phyloP scores from a whole-genome alignment of 2,888 invertebrate species.

The Amiota minor region DNA sequence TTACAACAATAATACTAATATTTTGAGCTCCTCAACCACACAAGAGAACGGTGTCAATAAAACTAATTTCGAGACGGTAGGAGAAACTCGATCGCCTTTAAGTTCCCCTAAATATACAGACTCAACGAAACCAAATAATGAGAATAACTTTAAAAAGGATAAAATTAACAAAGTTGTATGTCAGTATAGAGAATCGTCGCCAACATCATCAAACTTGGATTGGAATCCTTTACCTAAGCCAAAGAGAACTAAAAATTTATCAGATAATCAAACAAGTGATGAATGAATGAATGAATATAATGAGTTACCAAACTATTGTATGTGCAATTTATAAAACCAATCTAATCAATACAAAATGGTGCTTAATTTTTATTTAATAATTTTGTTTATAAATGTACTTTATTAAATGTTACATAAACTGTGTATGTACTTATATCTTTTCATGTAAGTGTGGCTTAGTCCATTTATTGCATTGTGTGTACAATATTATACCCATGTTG shows the following conservation, averaged over 20 bases:
- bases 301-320: no score
- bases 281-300: no score
- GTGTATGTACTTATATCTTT: no score
- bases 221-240: constrained; percentile 74
- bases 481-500: no score
- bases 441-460: no score
- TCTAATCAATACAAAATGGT: no score
- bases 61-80: not conserved
- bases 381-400: no score
- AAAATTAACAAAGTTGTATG: constrained; percentile 64
- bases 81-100: constrained; percentile 28
- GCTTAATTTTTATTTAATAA: no score
- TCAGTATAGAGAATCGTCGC: constrained; percentile 69
- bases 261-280: constrained; percentile 8
- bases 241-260: constrained; percentile 66
- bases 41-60: constrained; percentile 27
- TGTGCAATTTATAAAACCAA: no score
- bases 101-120: not conserved
- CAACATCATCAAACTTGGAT: constrained; percentile 71
- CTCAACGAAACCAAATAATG: not conserved
- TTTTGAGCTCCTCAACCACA: constrained; percentile 21
- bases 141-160: constrained; percentile 65
- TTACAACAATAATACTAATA: constrained; percentile 40
- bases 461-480: no score
- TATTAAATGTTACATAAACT: no score